phyloP scores from a whole-genome alignment of 2,888 invertebrate species.

The Drosophila austrosaltans region DNA sequence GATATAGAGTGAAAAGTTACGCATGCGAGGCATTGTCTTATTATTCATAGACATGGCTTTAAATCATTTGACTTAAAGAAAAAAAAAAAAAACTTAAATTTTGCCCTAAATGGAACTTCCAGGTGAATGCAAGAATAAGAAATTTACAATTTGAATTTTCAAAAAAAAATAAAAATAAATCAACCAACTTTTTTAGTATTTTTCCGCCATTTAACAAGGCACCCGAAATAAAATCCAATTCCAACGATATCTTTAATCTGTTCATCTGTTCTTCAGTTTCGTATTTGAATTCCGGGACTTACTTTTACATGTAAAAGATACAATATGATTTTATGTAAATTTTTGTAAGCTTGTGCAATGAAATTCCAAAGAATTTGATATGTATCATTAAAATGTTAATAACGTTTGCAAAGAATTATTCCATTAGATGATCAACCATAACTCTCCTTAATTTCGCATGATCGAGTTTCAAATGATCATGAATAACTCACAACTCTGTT shows the following conservation, averaged over 20 bases:
- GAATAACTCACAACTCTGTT: constrained; percentile 14
- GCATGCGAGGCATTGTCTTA: not conserved
- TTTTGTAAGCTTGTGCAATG: constrained; percentile 4
- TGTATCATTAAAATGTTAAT: constrained; percentile 8
- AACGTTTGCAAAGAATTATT: not conserved
- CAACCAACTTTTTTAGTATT: not conserved
- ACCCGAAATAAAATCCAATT: not conserved
- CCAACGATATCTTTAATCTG: not conserved
- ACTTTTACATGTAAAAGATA: not conserved
- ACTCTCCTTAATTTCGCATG: constrained; percentile 11
- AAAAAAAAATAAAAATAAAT: not conserved
- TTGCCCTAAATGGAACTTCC: constrained; percentile 6
- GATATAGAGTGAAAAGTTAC: constrained; percentile 3
- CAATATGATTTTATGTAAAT: constrained; percentile 5
- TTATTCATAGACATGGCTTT: not conserved
- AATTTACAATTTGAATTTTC: not conserved
- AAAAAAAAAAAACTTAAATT: not conserved
- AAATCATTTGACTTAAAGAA: not conserved
- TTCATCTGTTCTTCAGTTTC: too few species aligned
- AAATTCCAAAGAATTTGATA: constrained; percentile 8
- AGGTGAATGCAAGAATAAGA: constrained; percentile 7
- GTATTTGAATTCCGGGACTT: too few species aligned
- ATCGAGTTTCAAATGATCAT: constrained; percentile 11
- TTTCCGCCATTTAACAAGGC: too few species aligned
- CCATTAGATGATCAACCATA: constrained; percentile 10